Evolutionary conservation across 2,888 invertebrate genomes (phyloP), one percentile per base, ranked within the genome.

Genomic region (Magallana nippona): DNA sequence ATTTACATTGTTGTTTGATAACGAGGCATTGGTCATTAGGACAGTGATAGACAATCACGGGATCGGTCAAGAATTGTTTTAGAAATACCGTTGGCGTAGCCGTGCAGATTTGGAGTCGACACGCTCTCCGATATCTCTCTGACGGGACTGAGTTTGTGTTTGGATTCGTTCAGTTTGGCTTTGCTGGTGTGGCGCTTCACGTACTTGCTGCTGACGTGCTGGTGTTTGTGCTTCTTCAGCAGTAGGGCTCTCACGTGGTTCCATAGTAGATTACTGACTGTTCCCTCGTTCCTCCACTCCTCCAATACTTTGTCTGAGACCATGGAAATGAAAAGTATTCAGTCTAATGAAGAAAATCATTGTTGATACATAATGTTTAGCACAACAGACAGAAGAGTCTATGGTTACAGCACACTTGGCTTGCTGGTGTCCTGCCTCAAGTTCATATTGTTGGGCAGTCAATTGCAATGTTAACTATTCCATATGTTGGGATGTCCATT

Each of bases 171-270:
- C 62, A 82, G 80, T 63, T 85, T 85, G 13, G 10, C 78, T 19
- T 83, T 81, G 22, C 85, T 86, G 57, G 87, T 86, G n/a, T 83
- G 82, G 1, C 62, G 83, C 17, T 57, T 71, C 44, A 83, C 44
- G 15, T 83, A 80, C 55, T 83, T 83, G 58, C 80, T 15, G 11
- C 95, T 94, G 92, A 98, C 97, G 93, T 99, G 98, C 93, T 98
- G 98, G 95, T 99, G 99, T 81, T 98, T 96, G 95, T 99, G 99
- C 82, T 97, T 96, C 87, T 98, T 96, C 88, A 98, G 94, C 81
- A 99, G 95, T 8, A 98, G 97, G 90, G 98, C 98, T 92, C 96
- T 96, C 0, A 96, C 95, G 94, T 96, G 97, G 86, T 97, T 97
- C 15, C 89, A 86, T 55, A 91, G 71, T 17, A 89, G 82, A 1